Percentiles rank a stretch among this genome's conserved stretches.
Conservation (phyloP, 2,888 invertebrate genomes). For the Phyllotreta striolata region DNA sequence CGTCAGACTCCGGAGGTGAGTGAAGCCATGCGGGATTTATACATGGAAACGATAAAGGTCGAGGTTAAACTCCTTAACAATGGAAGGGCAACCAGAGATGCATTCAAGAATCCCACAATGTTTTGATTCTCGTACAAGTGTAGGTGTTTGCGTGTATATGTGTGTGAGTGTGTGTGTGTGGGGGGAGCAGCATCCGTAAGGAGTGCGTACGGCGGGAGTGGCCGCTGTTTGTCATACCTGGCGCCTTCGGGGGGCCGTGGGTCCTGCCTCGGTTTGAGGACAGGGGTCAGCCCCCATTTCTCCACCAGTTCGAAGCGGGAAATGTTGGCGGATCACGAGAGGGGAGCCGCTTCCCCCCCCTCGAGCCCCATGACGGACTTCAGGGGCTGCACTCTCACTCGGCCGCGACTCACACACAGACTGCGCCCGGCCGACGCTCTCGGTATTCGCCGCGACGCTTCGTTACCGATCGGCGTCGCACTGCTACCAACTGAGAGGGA, state of each 20-base stretch:
- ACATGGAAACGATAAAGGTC: slow-evolving; percentile 12
- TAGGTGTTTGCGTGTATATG: slow-evolving; percentile 13
- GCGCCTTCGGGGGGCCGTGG: slow-evolving; percentile 82
- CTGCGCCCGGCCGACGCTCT: slow-evolving; percentile 58
- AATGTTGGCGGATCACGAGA: slow-evolving; percentile 85
- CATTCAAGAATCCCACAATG: slow-evolving; percentile 15
- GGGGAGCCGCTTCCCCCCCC: slow-evolving; percentile 69
- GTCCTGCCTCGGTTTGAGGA: slow-evolving; percentile 96
- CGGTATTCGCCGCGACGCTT: slow-evolving; percentile 39
- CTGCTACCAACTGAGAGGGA: slow-evolving; percentile 53
- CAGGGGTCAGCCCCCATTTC: slow-evolving; percentile 98
- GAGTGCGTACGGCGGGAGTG: slow-evolving; percentile 49
- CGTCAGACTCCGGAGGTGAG: slow-evolving; percentile 18
- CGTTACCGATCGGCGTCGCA: slow-evolving; percentile 53
- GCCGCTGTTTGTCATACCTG: slow-evolving; percentile 66
- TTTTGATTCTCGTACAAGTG: neutral
- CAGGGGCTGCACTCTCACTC: slow-evolving; percentile 62
- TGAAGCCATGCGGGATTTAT: slow-evolving; percentile 27
- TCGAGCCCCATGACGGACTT: slow-evolving; percentile 67
- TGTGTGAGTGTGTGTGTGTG: slow-evolving; percentile 32
- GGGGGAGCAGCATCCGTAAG: slow-evolving; percentile 50
- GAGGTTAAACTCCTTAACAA: slow-evolving; percentile 22
- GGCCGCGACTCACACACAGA: slow-evolving; percentile 60
- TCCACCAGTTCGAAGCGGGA: slow-evolving; percentile 97
- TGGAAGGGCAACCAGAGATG: no score